phyloP scores from a whole-genome alignment of 64 coral and sea anemone genomes.

The Pocillopora damicornis region DNA sequence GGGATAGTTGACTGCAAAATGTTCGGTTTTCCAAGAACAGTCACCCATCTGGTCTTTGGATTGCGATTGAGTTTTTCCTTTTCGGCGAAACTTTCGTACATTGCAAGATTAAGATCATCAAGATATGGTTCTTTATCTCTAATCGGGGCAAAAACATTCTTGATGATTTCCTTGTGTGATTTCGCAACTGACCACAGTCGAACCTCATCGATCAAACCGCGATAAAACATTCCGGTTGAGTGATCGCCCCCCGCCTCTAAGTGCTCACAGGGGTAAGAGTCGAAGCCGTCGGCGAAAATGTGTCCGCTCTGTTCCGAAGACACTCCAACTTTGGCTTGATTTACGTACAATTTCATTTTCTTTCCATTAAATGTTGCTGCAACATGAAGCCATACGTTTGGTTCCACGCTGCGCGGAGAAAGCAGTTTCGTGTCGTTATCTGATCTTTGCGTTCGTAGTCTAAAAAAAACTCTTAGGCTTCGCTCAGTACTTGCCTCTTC shows the following conservation, averaged over 20 bases:
- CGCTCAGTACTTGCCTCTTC: constrained; percentile 39
- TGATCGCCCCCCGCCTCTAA: constrained; percentile 82
- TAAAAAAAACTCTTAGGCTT: constrained; percentile 81
- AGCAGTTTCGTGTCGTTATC: constrained; percentile 60
- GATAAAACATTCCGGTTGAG: constrained; percentile 58
- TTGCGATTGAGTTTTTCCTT: constrained; percentile 2
- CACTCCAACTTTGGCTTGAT: constrained; percentile 89
- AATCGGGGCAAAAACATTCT: constrained; percentile 48
- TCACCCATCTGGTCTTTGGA: constrained; percentile 50
- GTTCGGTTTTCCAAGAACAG: constrained; percentile 55
- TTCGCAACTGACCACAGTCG: constrained; percentile 82
- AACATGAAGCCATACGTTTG: constrained; percentile 84
- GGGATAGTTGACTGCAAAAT: constrained; percentile 75
- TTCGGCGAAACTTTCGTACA: constrained; percentile 69
- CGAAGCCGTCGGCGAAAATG: constrained; percentile 68
- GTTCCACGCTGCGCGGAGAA: constrained; percentile 68
- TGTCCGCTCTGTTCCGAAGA: constrained; percentile 81
- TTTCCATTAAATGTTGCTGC: constrained; percentile 88
- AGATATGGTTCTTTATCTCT: background rate
- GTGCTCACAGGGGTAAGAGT: constrained; percentile 51
- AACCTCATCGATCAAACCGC: constrained; percentile 79
- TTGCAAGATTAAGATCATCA: constrained; percentile 8
- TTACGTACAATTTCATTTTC: constrained; percentile 89
- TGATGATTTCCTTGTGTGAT: constrained; percentile 73
- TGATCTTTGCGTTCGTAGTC: constrained; percentile 69